Conservation (phyloP, 2,113 vertebrate genomes). For the Alouatta palliata region DNA sequence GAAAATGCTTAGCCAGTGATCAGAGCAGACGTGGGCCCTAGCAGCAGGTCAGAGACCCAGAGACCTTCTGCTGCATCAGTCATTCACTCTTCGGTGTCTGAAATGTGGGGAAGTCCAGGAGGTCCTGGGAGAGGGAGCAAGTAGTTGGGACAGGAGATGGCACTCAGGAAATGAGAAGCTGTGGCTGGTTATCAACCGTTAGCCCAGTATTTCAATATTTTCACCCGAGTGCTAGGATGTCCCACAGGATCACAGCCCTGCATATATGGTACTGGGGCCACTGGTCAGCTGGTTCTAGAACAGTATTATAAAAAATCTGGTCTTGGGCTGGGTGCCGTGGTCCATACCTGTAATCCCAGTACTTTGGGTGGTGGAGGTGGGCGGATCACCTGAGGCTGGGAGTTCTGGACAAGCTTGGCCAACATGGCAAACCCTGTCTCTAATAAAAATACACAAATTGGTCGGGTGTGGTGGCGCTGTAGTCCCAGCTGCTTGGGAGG, state of each 20-base stretch:
- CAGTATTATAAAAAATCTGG: neutral
- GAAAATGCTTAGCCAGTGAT: rapidly evolving
- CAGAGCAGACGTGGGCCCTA: neutral
- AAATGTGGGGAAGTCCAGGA: neutral
- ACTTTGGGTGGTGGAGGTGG: too few species aligned
- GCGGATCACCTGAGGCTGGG: too few species aligned
- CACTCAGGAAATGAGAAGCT: rapidly evolving
- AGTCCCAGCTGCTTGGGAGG: too few species aligned
- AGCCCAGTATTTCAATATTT: neutral
- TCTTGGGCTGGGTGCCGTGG: neutral
- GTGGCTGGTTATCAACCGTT: neutral
- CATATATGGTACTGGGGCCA: rapidly evolving
- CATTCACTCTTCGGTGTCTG: neutral
- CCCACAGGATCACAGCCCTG: neutral
- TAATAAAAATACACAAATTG: too few species aligned
- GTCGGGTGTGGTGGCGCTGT: too few species aligned
- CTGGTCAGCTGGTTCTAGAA: neutral
- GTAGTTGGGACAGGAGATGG: neutral
- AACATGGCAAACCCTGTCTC: too few species aligned
- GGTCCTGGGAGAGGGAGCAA: neutral
- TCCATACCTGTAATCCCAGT: too few species aligned
- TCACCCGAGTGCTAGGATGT: rapidly evolving
- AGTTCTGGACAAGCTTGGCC: too few species aligned
- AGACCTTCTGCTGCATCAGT: neutral
- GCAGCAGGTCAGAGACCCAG: neutral